These are phyloP conservation scores for Lepidonotus clava DNA, from an alignment of 2,888 invertebrate species.

Conservation along the genomic window DNA sequence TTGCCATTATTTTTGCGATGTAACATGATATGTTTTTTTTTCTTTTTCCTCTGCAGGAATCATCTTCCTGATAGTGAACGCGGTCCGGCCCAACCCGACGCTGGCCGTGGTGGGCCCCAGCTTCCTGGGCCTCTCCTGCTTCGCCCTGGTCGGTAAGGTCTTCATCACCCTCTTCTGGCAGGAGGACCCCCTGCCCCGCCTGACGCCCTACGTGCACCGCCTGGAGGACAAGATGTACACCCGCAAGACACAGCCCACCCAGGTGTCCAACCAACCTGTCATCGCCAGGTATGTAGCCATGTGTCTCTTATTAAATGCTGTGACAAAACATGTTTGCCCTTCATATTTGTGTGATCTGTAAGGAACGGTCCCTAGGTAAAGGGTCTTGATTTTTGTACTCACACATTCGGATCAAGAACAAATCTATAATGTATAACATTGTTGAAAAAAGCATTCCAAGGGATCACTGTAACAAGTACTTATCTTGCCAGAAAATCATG, in stretches of 20 bases:
- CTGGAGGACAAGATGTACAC: background rate
- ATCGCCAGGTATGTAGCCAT: conserved; percentile 18
- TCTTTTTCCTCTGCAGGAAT: background rate
- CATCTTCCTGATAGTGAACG: conserved; percentile 8
- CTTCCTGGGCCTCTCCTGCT: conserved; percentile 41
- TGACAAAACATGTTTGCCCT: no score
- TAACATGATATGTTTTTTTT: background rate
- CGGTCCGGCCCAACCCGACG: background rate
- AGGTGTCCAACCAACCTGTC: background rate
- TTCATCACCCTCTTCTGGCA: conserved; percentile 50
- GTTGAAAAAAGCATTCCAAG: no score
- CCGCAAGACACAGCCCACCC: background rate
- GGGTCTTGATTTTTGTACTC: background rate
- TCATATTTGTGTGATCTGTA: no score
- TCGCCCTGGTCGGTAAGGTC: conserved; percentile 47
- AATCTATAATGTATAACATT: background rate
- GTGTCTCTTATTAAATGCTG: no score
- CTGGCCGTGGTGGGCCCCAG: conserved; percentile 40
- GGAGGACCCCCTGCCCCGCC: conserved; percentile 25
- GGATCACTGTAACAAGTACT: no score
- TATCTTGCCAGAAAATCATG: no score
- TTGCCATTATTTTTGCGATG: background rate
- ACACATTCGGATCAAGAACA: background rate
- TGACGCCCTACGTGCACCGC: conserved; percentile 17
- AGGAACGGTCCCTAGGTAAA: no score